Percentiles rank a stretch among this genome's conserved stretches.
Conservation (phyloP, 2,113 vertebrate species). For the crab-eating macaque (Macaca fascicularis) region DNA sequence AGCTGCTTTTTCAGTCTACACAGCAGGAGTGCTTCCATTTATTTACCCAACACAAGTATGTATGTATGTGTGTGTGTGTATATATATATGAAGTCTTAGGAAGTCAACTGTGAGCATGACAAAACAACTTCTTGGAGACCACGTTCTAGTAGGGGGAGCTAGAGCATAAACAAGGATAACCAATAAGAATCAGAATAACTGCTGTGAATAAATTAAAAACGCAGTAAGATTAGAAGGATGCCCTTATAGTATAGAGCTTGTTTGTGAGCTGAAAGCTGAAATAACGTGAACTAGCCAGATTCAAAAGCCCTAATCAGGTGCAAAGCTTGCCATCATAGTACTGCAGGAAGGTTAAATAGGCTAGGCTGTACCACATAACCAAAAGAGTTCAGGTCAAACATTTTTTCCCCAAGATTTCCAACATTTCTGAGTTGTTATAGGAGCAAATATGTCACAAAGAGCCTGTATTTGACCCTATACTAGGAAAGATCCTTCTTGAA, state of each 20-base stretch:
- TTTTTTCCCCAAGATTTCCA: not conserved
- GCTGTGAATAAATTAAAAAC: not conserved
- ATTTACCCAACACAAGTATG: not conserved
- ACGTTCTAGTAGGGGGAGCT: not conserved
- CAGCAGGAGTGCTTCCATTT: not conserved
- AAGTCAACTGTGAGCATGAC: not conserved
- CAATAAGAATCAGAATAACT: not conserved
- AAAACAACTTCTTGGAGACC: not conserved
- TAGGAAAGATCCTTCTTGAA: not conserved
- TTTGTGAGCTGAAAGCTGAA: not conserved
- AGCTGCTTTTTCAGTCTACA: not conserved
- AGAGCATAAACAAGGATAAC: not conserved
- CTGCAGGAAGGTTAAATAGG: not conserved
- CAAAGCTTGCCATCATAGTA: not conserved
- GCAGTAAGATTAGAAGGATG: not conserved
- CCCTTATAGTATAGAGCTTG: no score
- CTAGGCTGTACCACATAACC: not conserved
- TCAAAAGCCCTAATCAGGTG: rapidly evolving
- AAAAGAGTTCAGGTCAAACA: not conserved
- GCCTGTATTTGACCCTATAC: not conserved
- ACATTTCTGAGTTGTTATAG: not conserved
- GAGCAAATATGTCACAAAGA: not conserved
- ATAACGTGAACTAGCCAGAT: not conserved
- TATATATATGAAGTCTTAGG: no score
- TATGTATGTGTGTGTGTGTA: rapidly evolving